Percentiles rank a stretch among this genome's conserved stretches.
These are phyloP conservation scores for Morelia viridis DNA, from an alignment of 2,797 vertebrate species.

Conservation along the genomic window DNA sequence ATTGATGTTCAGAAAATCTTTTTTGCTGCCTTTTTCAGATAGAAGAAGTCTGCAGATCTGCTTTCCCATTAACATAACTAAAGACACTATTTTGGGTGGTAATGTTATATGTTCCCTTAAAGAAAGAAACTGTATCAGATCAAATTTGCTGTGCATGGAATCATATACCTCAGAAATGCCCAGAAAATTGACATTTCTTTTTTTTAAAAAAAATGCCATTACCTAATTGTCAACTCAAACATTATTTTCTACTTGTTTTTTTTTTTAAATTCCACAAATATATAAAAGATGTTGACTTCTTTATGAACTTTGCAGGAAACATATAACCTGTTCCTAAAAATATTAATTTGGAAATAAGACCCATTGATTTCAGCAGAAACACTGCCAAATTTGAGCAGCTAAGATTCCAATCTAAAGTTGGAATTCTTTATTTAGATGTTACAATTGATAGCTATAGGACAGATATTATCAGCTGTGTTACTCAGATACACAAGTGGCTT, in stretches of 20 bases:
- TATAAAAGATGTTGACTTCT: not conserved
- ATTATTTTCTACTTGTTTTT: not conserved
- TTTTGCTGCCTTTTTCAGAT: not conserved
- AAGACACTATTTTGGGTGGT: not conserved
- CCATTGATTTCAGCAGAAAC: not conserved
- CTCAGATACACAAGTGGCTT: not conserved
- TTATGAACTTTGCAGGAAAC: not conserved
- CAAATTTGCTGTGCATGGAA: not conserved
- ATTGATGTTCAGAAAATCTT: not conserved
- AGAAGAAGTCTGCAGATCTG: not conserved
- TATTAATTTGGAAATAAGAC: not conserved
- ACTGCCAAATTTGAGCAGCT: not conserved
- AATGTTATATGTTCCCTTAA: not conserved
- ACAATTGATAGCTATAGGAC: not conserved
- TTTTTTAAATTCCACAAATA: not conserved
- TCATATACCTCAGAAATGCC: not conserved
- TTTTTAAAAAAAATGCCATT: not conserved
- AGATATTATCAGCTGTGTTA: not conserved
- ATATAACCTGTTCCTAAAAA: not conserved
- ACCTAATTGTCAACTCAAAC: not conserved
- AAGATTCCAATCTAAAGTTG: not conserved
- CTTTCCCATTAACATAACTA: not conserved
- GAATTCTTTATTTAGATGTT: not conserved
- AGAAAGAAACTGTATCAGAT: not conserved
- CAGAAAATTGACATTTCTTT: not conserved